These are phyloP conservation scores for Vireo griseus DNA, from an alignment of 2,797 vertebrate genomes.

Conservation along the genomic window DNA sequence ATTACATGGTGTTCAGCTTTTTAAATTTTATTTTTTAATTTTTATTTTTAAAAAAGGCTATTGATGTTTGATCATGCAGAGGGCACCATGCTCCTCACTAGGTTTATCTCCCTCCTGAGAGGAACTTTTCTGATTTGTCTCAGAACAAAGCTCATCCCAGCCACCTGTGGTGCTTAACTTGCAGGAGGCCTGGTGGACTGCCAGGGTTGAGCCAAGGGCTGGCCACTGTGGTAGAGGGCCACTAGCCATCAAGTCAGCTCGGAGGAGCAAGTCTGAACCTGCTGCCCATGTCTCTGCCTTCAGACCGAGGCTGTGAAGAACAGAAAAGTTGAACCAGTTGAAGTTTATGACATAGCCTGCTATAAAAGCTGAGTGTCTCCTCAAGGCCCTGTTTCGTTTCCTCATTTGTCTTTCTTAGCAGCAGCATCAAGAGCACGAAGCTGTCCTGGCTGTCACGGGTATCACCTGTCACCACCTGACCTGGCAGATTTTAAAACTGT, in stretches of 20 bases:
- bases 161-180: fast-evolving
- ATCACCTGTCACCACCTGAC: neutral
- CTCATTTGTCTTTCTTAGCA: neutral
- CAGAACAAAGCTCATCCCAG: neutral
- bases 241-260: neutral
- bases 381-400: neutral
- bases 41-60: neutral
- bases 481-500: neutral
- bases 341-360: neutral
- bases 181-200: neutral
- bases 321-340: neutral
- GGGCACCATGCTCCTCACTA: fast-evolving
- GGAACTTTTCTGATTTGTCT: neutral
- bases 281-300: neutral
- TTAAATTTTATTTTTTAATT: neutral
- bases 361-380: neutral
- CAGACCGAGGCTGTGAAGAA: neutral
- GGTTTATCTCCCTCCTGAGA: neutral
- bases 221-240: neutral
- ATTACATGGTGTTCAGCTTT: neutral
- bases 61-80: neutral
- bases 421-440: neutral
- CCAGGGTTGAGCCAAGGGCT: neutral
- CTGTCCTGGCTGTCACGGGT: neutral
- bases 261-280: neutral